A percentile compares a stretch with the other conserved stretches of the same genome.
phyloP scores from a whole-genome alignment of 2,797 vertebrate genomes.

The Luscinia luscinia region DNA sequence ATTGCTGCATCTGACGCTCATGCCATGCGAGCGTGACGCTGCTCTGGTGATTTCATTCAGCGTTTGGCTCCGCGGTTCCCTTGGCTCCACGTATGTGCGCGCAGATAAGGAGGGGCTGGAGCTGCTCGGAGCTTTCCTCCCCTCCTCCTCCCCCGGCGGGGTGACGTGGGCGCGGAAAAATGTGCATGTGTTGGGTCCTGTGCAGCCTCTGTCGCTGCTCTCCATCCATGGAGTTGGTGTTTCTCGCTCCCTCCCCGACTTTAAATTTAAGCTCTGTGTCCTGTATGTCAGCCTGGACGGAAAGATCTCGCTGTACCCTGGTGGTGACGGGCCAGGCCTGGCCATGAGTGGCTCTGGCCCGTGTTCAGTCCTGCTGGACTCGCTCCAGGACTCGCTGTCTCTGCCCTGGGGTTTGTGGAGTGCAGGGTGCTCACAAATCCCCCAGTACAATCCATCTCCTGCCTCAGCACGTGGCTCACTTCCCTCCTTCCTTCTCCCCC shows the following conservation, averaged over 20 bases:
- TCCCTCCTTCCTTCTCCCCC: not conserved
- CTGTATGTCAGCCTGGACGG: not conserved
- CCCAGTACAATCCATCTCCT: not conserved
- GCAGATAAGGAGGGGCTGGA: not conserved
- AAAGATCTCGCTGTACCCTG: not conserved
- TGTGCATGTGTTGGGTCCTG: conserved; percentile 20
- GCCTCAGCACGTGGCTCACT: accelerated
- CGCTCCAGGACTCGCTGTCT: accelerated
- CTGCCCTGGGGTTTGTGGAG: not conserved
- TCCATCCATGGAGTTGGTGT: not conserved
- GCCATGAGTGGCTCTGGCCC: accelerated
- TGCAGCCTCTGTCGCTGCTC: not conserved
- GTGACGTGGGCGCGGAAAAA: not conserved
- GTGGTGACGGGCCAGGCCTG: not conserved
- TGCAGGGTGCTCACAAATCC: accelerated
- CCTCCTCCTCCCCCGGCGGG: not conserved
- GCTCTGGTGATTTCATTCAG: not conserved
- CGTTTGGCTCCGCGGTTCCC: not conserved
- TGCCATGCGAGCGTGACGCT: not conserved
- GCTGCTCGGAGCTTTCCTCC: not conserved
- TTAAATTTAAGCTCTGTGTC: not conserved
- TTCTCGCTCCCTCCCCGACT: not conserved
- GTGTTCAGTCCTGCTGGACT: not conserved
- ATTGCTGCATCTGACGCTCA: accelerated
- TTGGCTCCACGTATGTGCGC: not conserved